These are phyloP conservation scores for Pipistrellus kuhlii DNA, from an alignment of 2,797 vertebrate species.

Conservation along the genomic window DNA sequence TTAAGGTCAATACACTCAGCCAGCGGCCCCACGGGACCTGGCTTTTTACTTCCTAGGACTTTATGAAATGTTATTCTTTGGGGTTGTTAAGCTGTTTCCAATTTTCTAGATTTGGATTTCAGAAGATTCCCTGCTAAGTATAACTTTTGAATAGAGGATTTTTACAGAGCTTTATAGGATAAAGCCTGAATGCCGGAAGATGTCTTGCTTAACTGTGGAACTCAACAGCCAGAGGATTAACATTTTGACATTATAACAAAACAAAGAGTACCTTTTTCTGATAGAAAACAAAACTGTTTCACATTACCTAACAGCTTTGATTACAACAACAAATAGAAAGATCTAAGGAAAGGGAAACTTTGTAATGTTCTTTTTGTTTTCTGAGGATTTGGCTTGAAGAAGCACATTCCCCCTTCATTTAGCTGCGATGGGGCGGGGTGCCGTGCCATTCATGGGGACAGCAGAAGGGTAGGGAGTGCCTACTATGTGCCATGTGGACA, in stretches of 20 bases:
- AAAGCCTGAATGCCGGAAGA: slow-evolving; percentile 60
- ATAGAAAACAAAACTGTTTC: slow-evolving; percentile 44
- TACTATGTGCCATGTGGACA: neutral
- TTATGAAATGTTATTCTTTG: slow-evolving; percentile 72
- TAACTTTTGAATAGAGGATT: slow-evolving; percentile 63
- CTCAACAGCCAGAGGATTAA: slow-evolving; percentile 7
- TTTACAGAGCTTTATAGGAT: slow-evolving; percentile 55
- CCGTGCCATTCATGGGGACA: rapidly evolving
- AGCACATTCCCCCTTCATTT: neutral
- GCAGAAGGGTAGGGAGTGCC: neutral
- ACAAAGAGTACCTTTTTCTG: slow-evolving; percentile 32
- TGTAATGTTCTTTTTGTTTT: slow-evolving; percentile 20
- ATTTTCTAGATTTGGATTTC: slow-evolving; percentile 71
- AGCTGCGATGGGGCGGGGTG: neutral
- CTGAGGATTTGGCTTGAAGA: slow-evolving; percentile 20
- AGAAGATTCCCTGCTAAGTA: slow-evolving; percentile 61
- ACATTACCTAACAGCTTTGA: slow-evolving; percentile 5
- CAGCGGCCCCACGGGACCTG: neutral
- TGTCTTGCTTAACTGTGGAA: slow-evolving; percentile 57
- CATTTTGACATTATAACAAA: slow-evolving; percentile 13
- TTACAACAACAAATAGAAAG: slow-evolving; percentile 60
- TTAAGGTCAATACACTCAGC: slow-evolving; percentile 43
- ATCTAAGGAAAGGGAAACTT: slow-evolving; percentile 49
- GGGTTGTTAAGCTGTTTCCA: slow-evolving; percentile 69
- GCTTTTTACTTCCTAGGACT: slow-evolving; percentile 42